Percentiles rank a stretch among this genome's conserved stretches.
Evolutionary conservation across 2,797 vertebrate species (phyloP).

Genomic region (Tauraco hartlaubi): DNA sequence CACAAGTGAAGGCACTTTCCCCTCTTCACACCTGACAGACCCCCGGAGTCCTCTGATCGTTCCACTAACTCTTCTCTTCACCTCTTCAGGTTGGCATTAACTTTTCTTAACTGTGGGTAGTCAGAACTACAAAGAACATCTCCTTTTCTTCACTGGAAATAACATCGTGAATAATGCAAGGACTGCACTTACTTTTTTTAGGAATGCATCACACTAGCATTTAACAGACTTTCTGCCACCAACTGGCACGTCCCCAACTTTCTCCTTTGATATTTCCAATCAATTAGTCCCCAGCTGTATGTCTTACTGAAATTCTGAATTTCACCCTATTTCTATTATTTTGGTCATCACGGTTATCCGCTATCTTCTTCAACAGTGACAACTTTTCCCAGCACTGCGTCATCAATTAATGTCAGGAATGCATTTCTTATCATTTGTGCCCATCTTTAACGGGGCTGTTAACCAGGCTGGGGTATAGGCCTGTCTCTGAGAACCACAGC

Average conservation of each 20-base stretch:
- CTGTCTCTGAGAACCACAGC: neutral
- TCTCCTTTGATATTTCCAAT: neutral
- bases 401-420: neutral
- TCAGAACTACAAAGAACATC: neutral
- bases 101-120: neutral
- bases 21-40: neutral
- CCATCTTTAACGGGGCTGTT: neutral
- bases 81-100: neutral
- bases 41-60: neutral
- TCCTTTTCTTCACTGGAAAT: neutral
- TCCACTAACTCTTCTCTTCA: neutral
- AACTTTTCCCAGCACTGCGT: neutral
- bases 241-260: neutral
- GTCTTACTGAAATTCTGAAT: neutral
- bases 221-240: slow-evolving; percentile 30
- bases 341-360: neutral
- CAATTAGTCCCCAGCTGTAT: neutral
- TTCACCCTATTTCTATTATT: neutral
- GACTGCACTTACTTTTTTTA: neutral
- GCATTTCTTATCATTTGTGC: neutral
- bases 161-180: neutral
- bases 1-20: neutral
- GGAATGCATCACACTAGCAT: neutral
- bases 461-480: neutral
- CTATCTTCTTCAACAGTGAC: neutral